Base-by-base conservation (phyloP, 2,113 vertebrate genomes). In the Embiotoca jacksoni region DNA sequence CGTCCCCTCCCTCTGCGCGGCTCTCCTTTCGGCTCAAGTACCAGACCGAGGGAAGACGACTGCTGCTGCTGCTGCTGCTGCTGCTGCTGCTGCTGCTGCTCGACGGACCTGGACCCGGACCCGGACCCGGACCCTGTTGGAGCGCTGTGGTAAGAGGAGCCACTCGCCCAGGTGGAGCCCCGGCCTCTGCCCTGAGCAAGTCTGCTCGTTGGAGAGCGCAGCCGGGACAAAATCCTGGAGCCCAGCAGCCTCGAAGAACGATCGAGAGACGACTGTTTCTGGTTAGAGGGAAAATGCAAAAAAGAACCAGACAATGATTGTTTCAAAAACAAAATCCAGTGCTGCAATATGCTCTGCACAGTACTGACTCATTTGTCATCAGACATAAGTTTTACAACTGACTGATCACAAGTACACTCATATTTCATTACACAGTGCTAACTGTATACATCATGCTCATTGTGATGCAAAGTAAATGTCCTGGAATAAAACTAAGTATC, bases 151-250 rank as follows among this genome's bases (percentile, higher is more conserved):
- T 85, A 75, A 8, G 80, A 30, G 2, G 89, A 80, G 31, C 84
- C 75, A 54, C 76, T 80, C 0, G 72, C 30, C 87, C 84, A 92
- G 41, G 59, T 69, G 67, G 78, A 68, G 23, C 83, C 59, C 54
- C 61, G 84, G 31, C 87, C 86, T 86, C 84, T 58, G 56, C 82
- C 82, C 82, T 90, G 84, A 86, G 76, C 84, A 52, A 96, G 93
- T 11, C 96, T 94, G 92, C 94, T 95, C 75, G 86, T 94, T 58
- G 94, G 92, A 82, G 96, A 95, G 44, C 78, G 85, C 37, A 91
- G 62, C 8, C 87, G 82, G 32, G 93, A 89, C 72, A 95, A 91
- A 64, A 95, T 80, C 30, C 91, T 94, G 52, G 94, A 94, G 64
- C 75, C 16, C 61, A 91, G 61, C 69, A 81, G 69, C 79, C 88